Evolutionary conservation across 2,888 invertebrate species (phyloP).

Genomic region (Plebejus argus): DNA sequence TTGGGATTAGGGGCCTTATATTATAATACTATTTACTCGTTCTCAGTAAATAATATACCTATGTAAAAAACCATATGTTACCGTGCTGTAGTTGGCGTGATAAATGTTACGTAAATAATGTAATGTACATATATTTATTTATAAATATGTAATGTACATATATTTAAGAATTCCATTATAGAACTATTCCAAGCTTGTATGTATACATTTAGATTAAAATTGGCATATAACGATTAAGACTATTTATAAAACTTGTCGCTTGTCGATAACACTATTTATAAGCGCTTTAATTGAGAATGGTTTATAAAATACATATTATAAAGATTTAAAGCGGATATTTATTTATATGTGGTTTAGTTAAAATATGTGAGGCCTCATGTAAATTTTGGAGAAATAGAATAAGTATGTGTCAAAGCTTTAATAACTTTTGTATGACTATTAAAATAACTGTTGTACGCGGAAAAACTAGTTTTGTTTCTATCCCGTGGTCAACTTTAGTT

Average conservation of each 20-base stretch:
- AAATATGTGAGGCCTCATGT: neutral
- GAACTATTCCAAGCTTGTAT: slow-evolving; percentile 11
- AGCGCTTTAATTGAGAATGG: slow-evolving; percentile 18
- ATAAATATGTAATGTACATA: too few relatives aligned
- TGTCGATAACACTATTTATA: slow-evolving; percentile 15
- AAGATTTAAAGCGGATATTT: neutral
- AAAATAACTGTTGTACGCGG: neutral
- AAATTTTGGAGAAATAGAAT: neutral
- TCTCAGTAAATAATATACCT: neutral
- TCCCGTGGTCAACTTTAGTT: too few relatives aligned
- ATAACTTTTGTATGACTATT: neutral
- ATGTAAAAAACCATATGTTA: neutral
- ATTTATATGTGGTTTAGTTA: neutral
- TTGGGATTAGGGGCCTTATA: too few relatives aligned
- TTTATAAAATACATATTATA: neutral
- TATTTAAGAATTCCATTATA: slow-evolving; percentile 1
- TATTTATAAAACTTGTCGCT: too few relatives aligned
- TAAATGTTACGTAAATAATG: neutral
- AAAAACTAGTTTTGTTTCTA: too few relatives aligned
- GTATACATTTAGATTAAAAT: slow-evolving; percentile 21
- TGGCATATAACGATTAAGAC: too few relatives aligned
- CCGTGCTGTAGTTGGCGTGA: neutral
- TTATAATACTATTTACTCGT: too few relatives aligned
- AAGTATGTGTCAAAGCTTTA: neutral
- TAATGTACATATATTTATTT: too few relatives aligned